Evolutionary conservation across 30 jellyfish, hydroid and myxozoan genomes (phyloP), one percentile per base, ranked within the genome.

Genomic region (Chironex yamaguchii): DNA sequence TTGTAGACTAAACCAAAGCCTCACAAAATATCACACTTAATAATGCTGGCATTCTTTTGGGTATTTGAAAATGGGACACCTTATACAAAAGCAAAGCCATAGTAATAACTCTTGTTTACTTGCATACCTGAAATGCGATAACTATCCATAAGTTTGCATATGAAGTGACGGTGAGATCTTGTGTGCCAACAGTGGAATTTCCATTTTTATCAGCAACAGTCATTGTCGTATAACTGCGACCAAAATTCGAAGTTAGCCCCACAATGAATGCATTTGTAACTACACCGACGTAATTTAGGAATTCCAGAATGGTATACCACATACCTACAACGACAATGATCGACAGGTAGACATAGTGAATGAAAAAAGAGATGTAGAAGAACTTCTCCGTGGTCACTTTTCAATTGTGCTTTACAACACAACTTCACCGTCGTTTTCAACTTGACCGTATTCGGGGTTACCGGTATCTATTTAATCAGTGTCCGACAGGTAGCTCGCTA

Each of bases 211-310:
- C 22, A 1, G 86, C 9, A 14, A 70, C 32, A 24, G 89, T 79
- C 4, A 69, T 33, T 23, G 79, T 85, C 34, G 36, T 42, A 80
- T 83, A 91, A 28, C 84, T 79, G 11, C 90, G 89, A 31, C 97
- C 97, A 84, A 75, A 91, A 68, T 85, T 28, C 52, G 97, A 91
- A 51, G 97, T 67, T 26, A 91, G 21, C 20, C 94, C 93, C 0
- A 91, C 71, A 52, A 91, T 68, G 67, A 84, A 91, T 29, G 93
- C 97, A 49, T 91, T 91, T n/a, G 97, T 91, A 0, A 91, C 30
- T 13, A 91, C 79, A 13, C 97, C 97, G 68, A 78, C 90, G 81
- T 84, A 91, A 36, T 91, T 91, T 51, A 91, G 82, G 12, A 91
- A 81, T 22, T 77, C 71, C 49, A 91, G 81, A 30, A 91, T 91